phyloP scores from a whole-genome alignment of 2,888 invertebrate genomes.

The Rhimphoctona megacephalus region DNA sequence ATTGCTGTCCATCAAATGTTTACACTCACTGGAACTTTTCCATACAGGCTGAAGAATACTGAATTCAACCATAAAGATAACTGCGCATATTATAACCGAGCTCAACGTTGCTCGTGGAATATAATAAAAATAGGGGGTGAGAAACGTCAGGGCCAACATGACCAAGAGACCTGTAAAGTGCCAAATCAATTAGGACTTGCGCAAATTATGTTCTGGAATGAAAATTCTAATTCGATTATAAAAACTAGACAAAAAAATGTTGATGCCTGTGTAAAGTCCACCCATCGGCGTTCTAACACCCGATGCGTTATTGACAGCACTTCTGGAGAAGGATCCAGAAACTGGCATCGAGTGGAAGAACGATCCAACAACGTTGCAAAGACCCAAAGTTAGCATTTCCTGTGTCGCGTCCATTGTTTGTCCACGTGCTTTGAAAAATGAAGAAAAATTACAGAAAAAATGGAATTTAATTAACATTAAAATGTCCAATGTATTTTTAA shows the following conservation, averaged over 20 bases:
- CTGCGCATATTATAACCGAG: conserved; percentile 92
- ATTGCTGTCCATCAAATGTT: not conserved
- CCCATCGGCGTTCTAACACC: conserved; percentile 92
- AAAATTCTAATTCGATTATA: not conserved
- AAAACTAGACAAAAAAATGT: not conserved
- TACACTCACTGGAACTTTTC: conserved; percentile 84
- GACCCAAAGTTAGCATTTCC: conserved; percentile 92
- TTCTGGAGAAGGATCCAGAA: conserved; percentile 90
- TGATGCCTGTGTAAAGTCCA: conserved; percentile 90
- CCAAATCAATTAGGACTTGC: not conserved
- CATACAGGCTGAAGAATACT: conserved; percentile 88
- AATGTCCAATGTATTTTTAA: not conserved
- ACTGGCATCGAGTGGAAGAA: conserved; percentile 93
- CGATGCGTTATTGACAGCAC: conserved; percentile 93
- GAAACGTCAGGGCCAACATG: conserved; percentile 89
- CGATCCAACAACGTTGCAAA: conserved; percentile 90
- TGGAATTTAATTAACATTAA: too few species aligned
- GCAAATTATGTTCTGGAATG: too few species aligned
- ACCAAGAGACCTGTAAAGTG: conserved; percentile 88
- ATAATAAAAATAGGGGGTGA: conserved; percentile 91
- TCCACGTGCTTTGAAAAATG: conserved; percentile 87
- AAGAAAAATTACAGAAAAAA: not conserved
- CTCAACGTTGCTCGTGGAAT: conserved; percentile 90
- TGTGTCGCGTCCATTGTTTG: conserved; percentile 91
- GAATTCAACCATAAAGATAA: conserved; percentile 90